phyloP scores from a whole-genome alignment of 2,888 invertebrate species.

The Portevinia maculata region DNA sequence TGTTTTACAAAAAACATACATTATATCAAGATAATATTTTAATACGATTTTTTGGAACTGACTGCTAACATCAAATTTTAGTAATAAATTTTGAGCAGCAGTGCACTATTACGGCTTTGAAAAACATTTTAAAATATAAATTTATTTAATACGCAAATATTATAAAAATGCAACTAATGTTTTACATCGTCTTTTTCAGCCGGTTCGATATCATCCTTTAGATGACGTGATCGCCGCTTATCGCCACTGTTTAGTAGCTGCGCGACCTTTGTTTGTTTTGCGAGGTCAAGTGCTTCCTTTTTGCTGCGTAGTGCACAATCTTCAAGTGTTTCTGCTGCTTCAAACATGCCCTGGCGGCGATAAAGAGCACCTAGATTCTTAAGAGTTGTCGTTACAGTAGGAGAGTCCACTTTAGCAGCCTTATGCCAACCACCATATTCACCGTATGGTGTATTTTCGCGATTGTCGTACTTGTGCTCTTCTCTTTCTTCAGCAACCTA shows the following conservation, averaged over 20 bases:
- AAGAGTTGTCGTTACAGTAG: slow-evolving; percentile 98
- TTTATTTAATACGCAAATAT: not conserved
- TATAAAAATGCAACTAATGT: not conserved
- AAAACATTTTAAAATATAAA: slow-evolving; percentile 57
- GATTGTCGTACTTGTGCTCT: slow-evolving; percentile 95
- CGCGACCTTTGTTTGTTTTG: slow-evolving; percentile 94
- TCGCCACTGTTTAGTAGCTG: slow-evolving; percentile 87
- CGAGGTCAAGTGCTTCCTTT: slow-evolving; percentile 97
- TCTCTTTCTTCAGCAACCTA: slow-evolving; percentile 99
- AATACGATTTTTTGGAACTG: slow-evolving; percentile 32
- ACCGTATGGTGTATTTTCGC: slow-evolving; percentile 94
- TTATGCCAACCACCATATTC: slow-evolving; percentile 98
- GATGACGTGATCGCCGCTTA: slow-evolving; percentile 84
- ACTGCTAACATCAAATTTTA: slow-evolving; percentile 32
- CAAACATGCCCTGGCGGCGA: slow-evolving; percentile 99
- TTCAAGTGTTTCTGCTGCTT: slow-evolving; percentile 99
- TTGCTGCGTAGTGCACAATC: slow-evolving; percentile 98
- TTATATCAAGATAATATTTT: slow-evolving; percentile 21
- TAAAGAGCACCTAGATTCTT: slow-evolving; percentile 99
- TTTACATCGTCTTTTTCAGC: slow-evolving; percentile 81
- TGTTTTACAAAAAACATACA: slow-evolving; percentile 28
- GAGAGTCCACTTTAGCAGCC: slow-evolving; percentile 98
- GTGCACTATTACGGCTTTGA: slow-evolving; percentile 57
- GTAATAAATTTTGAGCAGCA: slow-evolving; percentile 30
- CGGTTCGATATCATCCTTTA: slow-evolving; percentile 79